phyloP scores from a whole-genome alignment of 2,888 invertebrate species.

The Cerceris ruficornis region DNA sequence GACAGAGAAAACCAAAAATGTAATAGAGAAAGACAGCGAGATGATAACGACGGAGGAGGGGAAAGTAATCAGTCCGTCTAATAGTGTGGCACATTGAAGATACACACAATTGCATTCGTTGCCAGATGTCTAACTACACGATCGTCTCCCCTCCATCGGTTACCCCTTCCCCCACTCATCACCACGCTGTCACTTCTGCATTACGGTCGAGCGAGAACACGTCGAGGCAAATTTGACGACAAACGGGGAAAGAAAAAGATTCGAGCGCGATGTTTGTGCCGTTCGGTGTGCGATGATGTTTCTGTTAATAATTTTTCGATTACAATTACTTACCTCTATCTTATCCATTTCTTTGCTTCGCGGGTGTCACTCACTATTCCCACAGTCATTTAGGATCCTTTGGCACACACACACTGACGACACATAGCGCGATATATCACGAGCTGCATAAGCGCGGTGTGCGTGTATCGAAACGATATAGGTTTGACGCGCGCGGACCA shows the following conservation, averaged over 20 bases:
- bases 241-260: conserved; percentile 28
- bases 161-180: conserved; percentile 57
- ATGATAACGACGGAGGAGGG: conserved; percentile 35
- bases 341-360: conserved; percentile 79
- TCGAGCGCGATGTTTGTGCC: conserved; percentile 26
- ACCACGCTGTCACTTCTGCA: conserved; percentile 73
- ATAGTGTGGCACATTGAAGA: conserved; percentile 76
- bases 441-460: conserved; percentile 60
- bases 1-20: conserved; percentile 59
- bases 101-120: conserved; percentile 76
- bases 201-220: conserved; percentile 63
- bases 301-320: conserved; percentile 6
- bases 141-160: conserved; percentile 56
- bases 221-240: conserved; percentile 56
- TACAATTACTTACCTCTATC: conserved; percentile 76
- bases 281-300: conserved; percentile 3
- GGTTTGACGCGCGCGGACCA: conserved; percentile 77
- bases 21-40: conserved; percentile 52
- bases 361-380: conserved; percentile 77
- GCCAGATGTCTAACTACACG: conserved; percentile 77
- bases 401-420: conserved; percentile 73
- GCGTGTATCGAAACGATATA: conserved; percentile 68
- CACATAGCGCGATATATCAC: conserved; percentile 69
- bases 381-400: conserved; percentile 78
- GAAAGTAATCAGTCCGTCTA: conserved; percentile 73